Percentiles rank a stretch among this genome's conserved stretches.
These are phyloP conservation scores for Myotis myotis DNA, from an alignment of 2,797 vertebrate species.

Conservation along the genomic window DNA sequence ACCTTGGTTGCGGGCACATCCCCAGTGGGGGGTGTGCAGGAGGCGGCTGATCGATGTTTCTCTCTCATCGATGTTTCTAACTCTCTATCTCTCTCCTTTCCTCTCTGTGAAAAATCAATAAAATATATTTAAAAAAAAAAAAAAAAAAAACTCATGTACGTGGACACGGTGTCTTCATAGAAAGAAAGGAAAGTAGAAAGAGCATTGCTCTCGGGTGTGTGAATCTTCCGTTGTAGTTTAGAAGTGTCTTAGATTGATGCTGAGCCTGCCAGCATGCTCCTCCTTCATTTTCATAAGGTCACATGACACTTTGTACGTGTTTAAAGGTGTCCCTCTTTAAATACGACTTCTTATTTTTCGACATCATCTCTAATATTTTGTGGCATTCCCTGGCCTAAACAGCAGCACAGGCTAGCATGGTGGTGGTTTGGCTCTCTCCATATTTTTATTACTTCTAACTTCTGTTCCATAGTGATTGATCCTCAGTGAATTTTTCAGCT, in stretches of 20 bases:
- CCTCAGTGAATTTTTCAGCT: conserved; percentile 16
- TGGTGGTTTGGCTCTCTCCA: not conserved
- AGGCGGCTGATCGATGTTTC: too few species aligned
- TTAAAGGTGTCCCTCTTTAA: not conserved
- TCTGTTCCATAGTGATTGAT: not conserved
- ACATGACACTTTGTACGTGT: not conserved
- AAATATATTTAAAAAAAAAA: too few species aligned
- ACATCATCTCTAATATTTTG: conserved; percentile 14
- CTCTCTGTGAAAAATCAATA: too few species aligned
- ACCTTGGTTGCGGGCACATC: too few species aligned
- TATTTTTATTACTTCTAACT: conserved; percentile 19
- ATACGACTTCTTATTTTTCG: not conserved
- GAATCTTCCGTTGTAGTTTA: not conserved
- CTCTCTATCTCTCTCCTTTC: too few species aligned
- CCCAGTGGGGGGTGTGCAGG: too few species aligned
- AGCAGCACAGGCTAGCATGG: not conserved
- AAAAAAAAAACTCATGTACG: not conserved
- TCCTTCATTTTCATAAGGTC: not conserved
- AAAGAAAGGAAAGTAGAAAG: conserved; percentile 30
- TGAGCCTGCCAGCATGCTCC: not conserved
- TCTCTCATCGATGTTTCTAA: too few species aligned
- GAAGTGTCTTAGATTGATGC: not conserved
- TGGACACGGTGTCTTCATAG: not conserved
- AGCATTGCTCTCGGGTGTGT: not conserved
- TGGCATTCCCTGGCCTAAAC: not conserved